A percentile compares a stretch with the other conserved stretches of the same genome.
Conservation (phyloP, 2,113 vertebrate genomes). For the Hyperoodon ampullatus region DNA sequence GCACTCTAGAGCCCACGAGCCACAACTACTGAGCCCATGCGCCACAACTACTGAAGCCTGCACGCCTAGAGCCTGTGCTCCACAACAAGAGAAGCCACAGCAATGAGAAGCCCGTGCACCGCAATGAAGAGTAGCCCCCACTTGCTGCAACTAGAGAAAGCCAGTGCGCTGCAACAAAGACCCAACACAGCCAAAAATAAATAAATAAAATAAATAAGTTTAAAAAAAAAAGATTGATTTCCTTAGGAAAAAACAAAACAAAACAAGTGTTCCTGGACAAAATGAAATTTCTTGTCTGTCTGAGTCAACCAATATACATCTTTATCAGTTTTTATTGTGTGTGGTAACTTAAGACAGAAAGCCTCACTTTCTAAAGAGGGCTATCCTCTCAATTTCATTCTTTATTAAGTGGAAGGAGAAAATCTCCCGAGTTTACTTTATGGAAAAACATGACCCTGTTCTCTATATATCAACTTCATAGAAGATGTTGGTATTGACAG, state of each 20-base stretch:
- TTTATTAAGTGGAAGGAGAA: neutral
- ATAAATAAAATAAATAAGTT: no score
- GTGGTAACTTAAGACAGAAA: neutral
- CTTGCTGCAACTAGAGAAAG: no score
- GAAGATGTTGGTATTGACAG: neutral
- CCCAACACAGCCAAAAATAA: no score
- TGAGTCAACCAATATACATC: neutral
- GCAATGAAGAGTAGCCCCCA: no score
- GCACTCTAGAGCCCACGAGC: no score
- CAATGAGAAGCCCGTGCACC: no score
- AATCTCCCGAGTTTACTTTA: neutral
- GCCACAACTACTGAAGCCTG: no score
- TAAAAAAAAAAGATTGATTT: neutral
- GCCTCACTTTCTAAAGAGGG: neutral
- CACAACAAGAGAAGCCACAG: no score
- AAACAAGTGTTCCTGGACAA: neutral
- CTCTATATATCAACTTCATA: neutral
- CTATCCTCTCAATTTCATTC: neutral
- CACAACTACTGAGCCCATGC: no score
- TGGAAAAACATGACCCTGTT: neutral
- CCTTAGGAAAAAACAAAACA: slow-evolving; percentile 3
- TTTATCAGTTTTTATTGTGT: neutral
- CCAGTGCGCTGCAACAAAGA: no score
- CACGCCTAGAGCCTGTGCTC: no score
- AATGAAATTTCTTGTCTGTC: slow-evolving; percentile 31